These are phyloP conservation scores for Ferdinandea cuprea DNA, from an alignment of 2,888 invertebrate species.

Conservation along the genomic window DNA sequence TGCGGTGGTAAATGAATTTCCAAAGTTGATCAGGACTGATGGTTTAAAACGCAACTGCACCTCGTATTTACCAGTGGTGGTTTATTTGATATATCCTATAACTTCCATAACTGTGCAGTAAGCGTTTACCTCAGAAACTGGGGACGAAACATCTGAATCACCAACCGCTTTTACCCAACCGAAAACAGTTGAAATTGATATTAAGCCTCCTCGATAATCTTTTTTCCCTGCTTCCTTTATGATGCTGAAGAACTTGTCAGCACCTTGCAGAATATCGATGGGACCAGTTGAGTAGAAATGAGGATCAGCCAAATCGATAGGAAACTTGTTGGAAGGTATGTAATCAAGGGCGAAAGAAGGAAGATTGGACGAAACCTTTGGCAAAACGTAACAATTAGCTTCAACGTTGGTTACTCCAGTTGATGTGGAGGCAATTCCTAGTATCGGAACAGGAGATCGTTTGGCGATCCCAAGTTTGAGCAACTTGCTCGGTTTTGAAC, in stretches of 20 bases:
- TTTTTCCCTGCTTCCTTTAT: not conserved
- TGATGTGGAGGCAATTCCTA: too few species aligned
- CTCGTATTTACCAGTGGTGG: conserved; percentile 6
- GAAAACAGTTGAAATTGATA: not conserved
- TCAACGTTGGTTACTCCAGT: conserved; percentile 8
- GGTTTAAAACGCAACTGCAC: conserved; percentile 21
- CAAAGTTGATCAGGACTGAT: conserved; percentile 3
- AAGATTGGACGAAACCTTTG: too few species aligned
- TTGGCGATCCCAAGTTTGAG: not conserved
- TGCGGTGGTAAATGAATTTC: conserved; percentile 16
- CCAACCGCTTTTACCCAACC: not conserved
- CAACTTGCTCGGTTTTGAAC: not conserved
- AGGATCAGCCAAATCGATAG: too few species aligned
- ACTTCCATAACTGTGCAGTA: conserved; percentile 15
- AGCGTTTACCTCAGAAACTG: not conserved
- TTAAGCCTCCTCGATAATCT: not conserved
- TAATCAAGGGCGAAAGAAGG: too few species aligned
- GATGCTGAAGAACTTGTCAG: not conserved
- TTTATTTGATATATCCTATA: not conserved
- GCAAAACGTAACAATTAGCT: too few species aligned
- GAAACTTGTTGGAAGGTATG: too few species aligned
- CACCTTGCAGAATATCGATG: not conserved
- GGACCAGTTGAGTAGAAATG: too few species aligned
- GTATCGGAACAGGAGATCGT: conserved; percentile 2
- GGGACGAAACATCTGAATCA: not conserved